phyloP scores from a whole-genome alignment of 64 coral and sea anemone species.

The Stichodactyla mertensii region DNA sequence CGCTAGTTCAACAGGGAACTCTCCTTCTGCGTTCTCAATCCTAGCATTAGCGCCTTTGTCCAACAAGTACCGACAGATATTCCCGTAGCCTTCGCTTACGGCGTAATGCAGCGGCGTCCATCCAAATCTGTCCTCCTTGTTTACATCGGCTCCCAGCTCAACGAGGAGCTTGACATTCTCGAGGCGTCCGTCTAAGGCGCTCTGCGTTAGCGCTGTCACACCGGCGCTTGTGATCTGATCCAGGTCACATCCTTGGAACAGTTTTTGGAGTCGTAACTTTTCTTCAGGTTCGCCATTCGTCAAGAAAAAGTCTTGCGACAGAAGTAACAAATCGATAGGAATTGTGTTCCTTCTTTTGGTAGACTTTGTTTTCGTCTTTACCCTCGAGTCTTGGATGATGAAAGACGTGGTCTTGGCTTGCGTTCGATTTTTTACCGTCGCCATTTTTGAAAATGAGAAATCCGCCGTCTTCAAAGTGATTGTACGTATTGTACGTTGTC shows the following conservation, averaged over 20 bases:
- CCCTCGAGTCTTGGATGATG: background rate
- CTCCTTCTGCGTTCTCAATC: constrained; percentile 62
- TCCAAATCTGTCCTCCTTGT: constrained; percentile 75
- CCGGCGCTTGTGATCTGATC: constrained; percentile 88
- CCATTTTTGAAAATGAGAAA: too few relatives aligned
- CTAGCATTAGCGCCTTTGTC: constrained; percentile 73
- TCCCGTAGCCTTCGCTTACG: constrained; percentile 80
- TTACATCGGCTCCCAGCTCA: constrained; percentile 77
- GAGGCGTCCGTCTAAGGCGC: constrained; percentile 78
- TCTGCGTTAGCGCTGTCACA: constrained; percentile 83
- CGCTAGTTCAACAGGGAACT: constrained; percentile 85
- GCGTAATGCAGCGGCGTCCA: constrained; percentile 91
- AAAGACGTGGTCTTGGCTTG: background rate
- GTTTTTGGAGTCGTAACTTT: constrained; percentile 57
- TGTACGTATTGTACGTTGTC: background rate
- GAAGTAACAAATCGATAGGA: constrained; percentile 37
- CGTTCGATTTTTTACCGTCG: background rate
- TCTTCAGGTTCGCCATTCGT: constrained; percentile 45
- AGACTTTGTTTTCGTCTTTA: background rate
- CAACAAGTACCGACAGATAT: constrained; percentile 80
- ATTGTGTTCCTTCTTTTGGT: constrained; percentile 10
- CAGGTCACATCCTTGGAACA: constrained; percentile 62
- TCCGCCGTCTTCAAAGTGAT: too few relatives aligned
- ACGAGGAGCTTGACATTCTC: constrained; percentile 77
- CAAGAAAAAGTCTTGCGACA: constrained; percentile 33